phyloP scores from a whole-genome alignment of 2,797 vertebrate genomes.

The Decapterus maruadsi region DNA sequence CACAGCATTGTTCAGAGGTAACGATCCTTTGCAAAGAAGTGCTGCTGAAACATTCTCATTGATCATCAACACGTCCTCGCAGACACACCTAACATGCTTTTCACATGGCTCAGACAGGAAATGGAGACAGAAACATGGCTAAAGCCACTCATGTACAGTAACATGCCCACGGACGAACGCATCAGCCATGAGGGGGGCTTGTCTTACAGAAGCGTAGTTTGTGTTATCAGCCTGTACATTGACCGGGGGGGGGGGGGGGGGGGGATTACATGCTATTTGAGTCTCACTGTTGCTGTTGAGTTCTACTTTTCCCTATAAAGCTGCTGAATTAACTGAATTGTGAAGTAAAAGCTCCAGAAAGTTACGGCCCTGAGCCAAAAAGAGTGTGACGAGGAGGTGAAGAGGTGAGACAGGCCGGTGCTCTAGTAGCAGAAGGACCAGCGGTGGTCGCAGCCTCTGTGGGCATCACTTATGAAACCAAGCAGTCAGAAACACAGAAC shows the following conservation, averaged over 20 bases:
- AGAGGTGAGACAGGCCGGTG: conserved; percentile 68
- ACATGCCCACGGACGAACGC: conserved; percentile 56
- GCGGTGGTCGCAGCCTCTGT: conserved; percentile 61
- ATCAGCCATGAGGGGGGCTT: conserved; percentile 48
- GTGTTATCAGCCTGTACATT: conserved; percentile 43
- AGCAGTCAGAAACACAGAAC: conserved; percentile 73
- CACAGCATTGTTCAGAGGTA: conserved; percentile 90
- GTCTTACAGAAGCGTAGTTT: conserved; percentile 51
- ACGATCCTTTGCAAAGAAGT: conserved; percentile 87
- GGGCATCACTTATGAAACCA: conserved; percentile 62
- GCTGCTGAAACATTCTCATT: conserved; percentile 78
- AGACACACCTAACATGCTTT: conserved; percentile 73
- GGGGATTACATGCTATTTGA: conserved; percentile 61
- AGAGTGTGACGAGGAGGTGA: conserved; percentile 53
- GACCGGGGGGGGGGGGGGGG: conserved; percentile 31
- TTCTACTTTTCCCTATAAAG: conserved; percentile 39
- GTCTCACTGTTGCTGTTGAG: conserved; percentile 43
- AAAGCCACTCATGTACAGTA: conserved; percentile 47
- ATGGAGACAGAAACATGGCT: conserved; percentile 57
- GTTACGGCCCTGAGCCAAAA: conserved; percentile 81
- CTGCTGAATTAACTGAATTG: conserved; percentile 59
- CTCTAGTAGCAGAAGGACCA: conserved; percentile 57
- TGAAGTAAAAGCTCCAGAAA: conserved; percentile 61
- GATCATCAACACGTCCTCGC: conserved; percentile 66
- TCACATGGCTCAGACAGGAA: conserved; percentile 65